A percentile compares a stretch with the other conserved stretches of the same genome.
phyloP scores from a whole-genome alignment of 2,888 invertebrate species.

The Adineta ricciae region DNA sequence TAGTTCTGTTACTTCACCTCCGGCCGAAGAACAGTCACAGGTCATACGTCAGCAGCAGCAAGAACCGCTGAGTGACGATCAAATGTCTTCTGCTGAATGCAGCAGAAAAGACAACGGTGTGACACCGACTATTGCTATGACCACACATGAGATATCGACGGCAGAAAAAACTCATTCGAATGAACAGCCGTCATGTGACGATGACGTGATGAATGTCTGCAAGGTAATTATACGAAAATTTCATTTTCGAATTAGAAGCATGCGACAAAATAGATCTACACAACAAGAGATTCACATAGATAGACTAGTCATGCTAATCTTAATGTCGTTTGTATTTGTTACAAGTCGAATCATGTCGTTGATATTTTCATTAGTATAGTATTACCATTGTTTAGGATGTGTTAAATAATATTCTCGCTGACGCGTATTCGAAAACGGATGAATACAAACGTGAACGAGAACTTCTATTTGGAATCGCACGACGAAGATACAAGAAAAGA shows the following conservation, averaged over 20 bases:
- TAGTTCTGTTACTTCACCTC: neutral
- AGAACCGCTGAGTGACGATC: neutral
- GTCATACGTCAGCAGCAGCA: neutral
- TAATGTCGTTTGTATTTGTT: too few species aligned
- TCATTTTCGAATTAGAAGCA: neutral
- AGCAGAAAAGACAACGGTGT: neutral
- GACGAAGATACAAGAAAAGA: neutral
- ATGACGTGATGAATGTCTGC: neutral
- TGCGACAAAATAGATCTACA: too few species aligned
- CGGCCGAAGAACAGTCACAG: neutral
- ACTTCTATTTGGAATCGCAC: neutral
- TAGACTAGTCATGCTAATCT: too few species aligned
- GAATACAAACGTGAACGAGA: neutral
- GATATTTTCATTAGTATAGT: too few species aligned
- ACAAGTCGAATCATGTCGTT: too few species aligned
- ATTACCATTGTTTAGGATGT: neutral
- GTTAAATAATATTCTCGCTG: neutral
- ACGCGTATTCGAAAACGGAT: neutral
- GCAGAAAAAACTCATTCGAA: neutral
- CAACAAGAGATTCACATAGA: too few species aligned
- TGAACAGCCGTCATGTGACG: neutral
- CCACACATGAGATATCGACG: neutral
- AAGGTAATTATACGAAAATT: slow-evolving; percentile 3
- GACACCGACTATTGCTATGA: neutral
- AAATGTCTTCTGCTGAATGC: neutral